These are phyloP conservation scores for Thalassarche chlororhynchos DNA, from an alignment of 2,113 vertebrate genomes.

Conservation along the genomic window DNA sequence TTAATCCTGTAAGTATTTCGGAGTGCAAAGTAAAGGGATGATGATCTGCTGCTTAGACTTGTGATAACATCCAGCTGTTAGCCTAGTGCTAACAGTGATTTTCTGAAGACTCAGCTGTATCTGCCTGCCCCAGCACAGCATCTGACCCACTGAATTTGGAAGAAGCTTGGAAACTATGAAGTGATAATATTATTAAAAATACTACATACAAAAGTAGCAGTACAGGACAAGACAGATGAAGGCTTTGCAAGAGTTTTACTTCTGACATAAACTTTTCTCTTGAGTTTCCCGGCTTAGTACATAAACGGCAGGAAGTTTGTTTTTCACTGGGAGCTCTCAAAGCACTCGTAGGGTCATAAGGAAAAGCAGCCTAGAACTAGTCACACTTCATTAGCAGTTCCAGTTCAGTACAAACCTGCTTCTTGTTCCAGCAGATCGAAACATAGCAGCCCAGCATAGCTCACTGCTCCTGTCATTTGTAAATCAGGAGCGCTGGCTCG, in stretches of 20 bases:
- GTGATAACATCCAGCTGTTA: conserved; percentile 25
- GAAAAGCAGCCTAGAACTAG: conserved; percentile 11
- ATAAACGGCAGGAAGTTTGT: conserved; percentile 35
- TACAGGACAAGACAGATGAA: neutral
- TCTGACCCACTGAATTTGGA: neutral
- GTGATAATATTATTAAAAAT: conserved; percentile 7
- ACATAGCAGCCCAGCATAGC: neutral
- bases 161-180: neutral
- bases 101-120: neutral
- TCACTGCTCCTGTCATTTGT: neutral
- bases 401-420: neutral
- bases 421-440: conserved; percentile 19
- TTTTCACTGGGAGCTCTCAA: conserved; percentile 47
- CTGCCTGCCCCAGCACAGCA: neutral
- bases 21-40: neutral
- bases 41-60: neutral
- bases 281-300: conserved; percentile 4
- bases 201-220: neutral
- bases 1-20: conserved; percentile 29
- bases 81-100: neutral
- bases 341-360: neutral
- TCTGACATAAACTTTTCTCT: conserved; percentile 14
- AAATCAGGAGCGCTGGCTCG: neutral
- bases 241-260: neutral
- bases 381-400: conserved; percentile 50